Evolutionary conservation across 2,113 vertebrate genomes (phyloP).

Genomic region (Vimba vimba): DNA sequence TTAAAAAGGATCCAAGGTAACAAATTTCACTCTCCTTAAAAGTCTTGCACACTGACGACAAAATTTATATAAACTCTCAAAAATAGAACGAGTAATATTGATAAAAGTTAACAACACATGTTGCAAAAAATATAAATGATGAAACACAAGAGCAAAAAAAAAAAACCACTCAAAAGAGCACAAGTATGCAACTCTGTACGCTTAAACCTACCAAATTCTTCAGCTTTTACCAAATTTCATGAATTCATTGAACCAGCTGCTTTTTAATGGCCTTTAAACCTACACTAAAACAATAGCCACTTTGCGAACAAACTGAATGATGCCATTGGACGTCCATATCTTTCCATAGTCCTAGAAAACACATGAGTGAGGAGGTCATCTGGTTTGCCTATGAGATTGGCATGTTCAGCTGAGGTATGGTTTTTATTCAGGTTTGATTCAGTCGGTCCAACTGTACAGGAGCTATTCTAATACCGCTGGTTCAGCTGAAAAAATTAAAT

Average conservation of each 20-base stretch:
- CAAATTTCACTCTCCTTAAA: constrained; percentile 21
- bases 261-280: not conserved
- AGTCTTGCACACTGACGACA: constrained; percentile 21
- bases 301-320: not conserved
- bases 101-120: constrained; percentile 44
- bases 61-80: constrained; percentile 45
- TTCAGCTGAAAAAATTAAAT: not conserved
- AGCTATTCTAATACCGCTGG: not conserved
- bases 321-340: not conserved
- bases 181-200: not conserved
- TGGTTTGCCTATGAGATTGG: constrained; percentile 36
- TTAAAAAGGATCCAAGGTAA: constrained; percentile 30
- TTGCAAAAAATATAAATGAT: constrained; percentile 51
- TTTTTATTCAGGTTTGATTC: constrained; percentile 34
- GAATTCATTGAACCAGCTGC: not conserved
- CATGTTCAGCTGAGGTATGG: constrained; percentile 50
- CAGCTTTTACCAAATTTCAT: not conserved
- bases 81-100: constrained; percentile 38
- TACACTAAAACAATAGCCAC: not conserved
- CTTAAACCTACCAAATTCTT: constrained; percentile 11
- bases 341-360: not conserved
- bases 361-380: not conserved
- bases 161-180: not conserved
- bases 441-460: not conserved
- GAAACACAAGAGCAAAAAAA: not conserved